Evolutionary conservation across 2,113 vertebrate genomes (phyloP).

Genomic region (Cinclus cinclus): DNA sequence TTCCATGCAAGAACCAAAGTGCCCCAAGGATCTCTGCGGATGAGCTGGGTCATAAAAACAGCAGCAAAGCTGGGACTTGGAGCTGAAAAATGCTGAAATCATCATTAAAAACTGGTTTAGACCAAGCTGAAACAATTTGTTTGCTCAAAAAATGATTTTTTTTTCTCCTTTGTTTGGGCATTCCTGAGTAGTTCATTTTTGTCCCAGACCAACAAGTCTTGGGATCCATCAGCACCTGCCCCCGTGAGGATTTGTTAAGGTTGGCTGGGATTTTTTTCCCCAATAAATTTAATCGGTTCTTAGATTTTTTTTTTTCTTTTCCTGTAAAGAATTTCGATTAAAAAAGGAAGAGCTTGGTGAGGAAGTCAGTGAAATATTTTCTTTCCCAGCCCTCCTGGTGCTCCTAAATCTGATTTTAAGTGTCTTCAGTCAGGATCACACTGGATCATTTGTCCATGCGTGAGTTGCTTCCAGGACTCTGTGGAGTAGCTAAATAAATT

Average conservation of each 20-base stretch:
- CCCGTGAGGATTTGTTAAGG: neutral
- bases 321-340: neutral
- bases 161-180: neutral
- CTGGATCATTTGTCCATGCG: neutral
- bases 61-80: neutral
- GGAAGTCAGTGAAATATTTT: neutral
- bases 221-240: neutral
- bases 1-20: neutral
- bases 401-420: neutral
- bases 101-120: accelerated
- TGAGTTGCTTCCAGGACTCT: neutral
- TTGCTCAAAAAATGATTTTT: neutral
- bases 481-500: neutral
- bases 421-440: neutral
- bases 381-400: neutral
- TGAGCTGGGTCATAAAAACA: neutral
- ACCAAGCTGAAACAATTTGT: neutral
- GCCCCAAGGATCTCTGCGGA: neutral
- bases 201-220: neutral
- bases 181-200: neutral
- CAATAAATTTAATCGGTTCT: neutral
- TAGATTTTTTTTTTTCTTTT: too few relatives aligned
- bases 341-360: neutral
- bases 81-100: neutral
- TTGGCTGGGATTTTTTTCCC: neutral